phyloP scores from a whole-genome alignment of 2,113 vertebrate species.

The Prunella fulvescens region DNA sequence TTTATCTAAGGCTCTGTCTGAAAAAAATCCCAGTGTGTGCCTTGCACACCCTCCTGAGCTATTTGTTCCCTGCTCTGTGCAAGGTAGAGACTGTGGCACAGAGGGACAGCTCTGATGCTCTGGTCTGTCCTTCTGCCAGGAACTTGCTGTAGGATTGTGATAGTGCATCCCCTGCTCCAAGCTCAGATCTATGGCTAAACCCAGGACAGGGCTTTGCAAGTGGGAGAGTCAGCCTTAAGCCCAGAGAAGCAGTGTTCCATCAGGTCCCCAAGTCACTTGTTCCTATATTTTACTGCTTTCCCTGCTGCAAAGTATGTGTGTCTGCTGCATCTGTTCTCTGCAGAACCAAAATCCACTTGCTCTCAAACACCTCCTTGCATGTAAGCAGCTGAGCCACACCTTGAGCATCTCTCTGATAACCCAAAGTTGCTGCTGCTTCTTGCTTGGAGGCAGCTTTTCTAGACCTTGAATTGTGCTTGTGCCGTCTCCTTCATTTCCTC shows the following conservation, averaged over 20 bases:
- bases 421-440: neutral
- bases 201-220: neutral
- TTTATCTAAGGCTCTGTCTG: neutral
- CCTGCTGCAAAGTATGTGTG: neutral
- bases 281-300: neutral
- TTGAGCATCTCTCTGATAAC: neutral
- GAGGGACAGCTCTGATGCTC: neutral
- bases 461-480: neutral
- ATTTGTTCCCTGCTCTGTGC: neutral
- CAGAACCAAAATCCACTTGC: neutral
- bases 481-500: neutral
- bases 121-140: neutral
- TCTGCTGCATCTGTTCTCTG: neutral
- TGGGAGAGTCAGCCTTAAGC: accelerated
- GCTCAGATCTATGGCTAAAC: neutral
- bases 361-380: neutral
- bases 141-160: neutral
- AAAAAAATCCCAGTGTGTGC: neutral
- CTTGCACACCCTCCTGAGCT: neutral
- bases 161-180: neutral
- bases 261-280: neutral
- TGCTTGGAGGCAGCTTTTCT: neutral
- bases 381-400: neutral
- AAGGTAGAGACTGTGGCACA: neutral
- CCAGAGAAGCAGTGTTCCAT: neutral